A percentile compares a stretch with the other conserved stretches of the same genome.
Evolutionary conservation across 2,888 invertebrate species (phyloP).

Genomic region (Zaprionus bogoriensis): DNA sequence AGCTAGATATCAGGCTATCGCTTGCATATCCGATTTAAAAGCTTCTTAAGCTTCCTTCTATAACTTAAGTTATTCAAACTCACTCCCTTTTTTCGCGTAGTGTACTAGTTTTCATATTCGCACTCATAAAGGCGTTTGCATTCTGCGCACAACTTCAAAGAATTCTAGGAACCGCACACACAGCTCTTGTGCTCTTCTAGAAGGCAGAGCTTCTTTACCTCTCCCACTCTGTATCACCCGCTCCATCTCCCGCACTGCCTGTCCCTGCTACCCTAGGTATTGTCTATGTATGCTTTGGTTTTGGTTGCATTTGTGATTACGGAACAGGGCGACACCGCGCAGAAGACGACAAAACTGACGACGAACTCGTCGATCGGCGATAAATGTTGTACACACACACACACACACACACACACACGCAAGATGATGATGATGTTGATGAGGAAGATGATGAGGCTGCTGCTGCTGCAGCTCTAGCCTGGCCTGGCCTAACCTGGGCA

Average conservation of each 20-base stretch:
- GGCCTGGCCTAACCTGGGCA: constrained; percentile 28
- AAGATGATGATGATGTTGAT: constrained; percentile 15
- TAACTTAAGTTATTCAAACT: neutral
- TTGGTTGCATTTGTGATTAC: constrained; percentile 76
- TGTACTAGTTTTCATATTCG: constrained; percentile 9
- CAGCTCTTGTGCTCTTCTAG: constrained; percentile 18
- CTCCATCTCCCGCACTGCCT: neutral
- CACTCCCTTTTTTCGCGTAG: constrained; percentile 6
- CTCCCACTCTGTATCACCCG: neutral
- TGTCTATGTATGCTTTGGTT: constrained; percentile 60
- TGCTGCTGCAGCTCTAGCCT: constrained; percentile 12
- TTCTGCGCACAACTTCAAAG: constrained; percentile 71
- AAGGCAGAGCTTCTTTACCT: neutral
- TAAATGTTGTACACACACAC: constrained; percentile 69
- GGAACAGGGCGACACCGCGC: constrained; percentile 53
- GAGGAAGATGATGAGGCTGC: neutral
- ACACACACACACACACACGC: constrained; percentile 5
- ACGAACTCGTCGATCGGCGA: constrained; percentile 38
- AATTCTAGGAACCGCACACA: constrained; percentile 57
- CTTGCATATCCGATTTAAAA: too few species aligned
- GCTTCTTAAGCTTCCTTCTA: neutral
- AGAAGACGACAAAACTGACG: constrained; percentile 12
- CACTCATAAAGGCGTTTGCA: constrained; percentile 38
- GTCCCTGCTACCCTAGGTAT: neutral
- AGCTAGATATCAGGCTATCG: too few species aligned